These are phyloP conservation scores for Crotalus viridis DNA, from an alignment of 2,113 vertebrate genomes.

Conservation along the genomic window DNA sequence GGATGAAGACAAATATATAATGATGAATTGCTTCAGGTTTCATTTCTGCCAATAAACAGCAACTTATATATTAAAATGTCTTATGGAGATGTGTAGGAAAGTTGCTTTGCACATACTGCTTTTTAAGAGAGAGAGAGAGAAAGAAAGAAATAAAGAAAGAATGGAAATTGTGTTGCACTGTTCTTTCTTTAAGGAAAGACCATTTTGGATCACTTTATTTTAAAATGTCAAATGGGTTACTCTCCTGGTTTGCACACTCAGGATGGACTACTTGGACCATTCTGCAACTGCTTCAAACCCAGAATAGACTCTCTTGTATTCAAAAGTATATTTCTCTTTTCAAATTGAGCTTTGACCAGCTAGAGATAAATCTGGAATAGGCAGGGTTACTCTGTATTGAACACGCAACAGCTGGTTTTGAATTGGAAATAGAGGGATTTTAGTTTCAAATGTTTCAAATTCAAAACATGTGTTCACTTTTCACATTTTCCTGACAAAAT, in stretches of 20 bases:
- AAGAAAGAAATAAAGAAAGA: slow-evolving; percentile 34
- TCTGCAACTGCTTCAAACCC: not conserved
- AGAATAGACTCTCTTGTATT: not conserved
- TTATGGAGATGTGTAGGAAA: not conserved
- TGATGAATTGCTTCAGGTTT: slow-evolving; percentile 44
- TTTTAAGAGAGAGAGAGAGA: slow-evolving; percentile 6
- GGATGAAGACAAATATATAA: slow-evolving; percentile 55
- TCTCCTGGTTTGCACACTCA: not conserved
- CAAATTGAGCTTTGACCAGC: not conserved
- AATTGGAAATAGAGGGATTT: not conserved
- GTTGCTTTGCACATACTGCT: slow-evolving; percentile 39
- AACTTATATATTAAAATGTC: slow-evolving; percentile 9
- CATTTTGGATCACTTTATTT: slow-evolving; percentile 38
- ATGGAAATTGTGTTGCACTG: slow-evolving; percentile 45
- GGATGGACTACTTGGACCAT: not conserved
- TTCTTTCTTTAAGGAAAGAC: slow-evolving; percentile 48
- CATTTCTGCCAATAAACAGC: slow-evolving; percentile 21
- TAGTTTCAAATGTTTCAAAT: not conserved
- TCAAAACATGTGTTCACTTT: not conserved
- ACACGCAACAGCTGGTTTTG: not conserved
- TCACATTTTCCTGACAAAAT: not conserved
- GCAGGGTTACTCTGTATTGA: not conserved
- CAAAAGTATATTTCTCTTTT: not conserved
- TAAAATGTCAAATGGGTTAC: not conserved
- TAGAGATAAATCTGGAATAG: not conserved